Evolutionary conservation across 2,888 invertebrate genomes (phyloP), one percentile per base, ranked within the genome.

Genomic region (Diarsia rubi): DNA sequence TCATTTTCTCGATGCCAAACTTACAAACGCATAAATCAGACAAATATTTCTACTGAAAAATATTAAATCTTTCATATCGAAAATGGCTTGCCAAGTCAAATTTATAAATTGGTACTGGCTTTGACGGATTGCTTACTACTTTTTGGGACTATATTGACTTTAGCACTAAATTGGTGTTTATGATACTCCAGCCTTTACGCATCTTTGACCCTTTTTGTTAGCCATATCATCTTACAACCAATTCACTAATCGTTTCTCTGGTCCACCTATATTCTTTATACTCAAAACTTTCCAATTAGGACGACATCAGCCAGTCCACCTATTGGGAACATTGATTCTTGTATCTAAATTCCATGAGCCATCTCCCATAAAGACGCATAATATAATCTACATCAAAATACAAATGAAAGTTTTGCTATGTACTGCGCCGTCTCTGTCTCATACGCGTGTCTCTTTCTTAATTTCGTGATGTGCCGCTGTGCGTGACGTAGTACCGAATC

Each of bases 1-100:
- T 31, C 1, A 54, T 73, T 75, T 64, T 68, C 69, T 70, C 54
- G 14, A 52, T 68, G 69, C 37, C 47, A 45, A 70, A 65, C 21
- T 64, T 19, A n/a, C 6, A 19, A 63, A 64, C 31, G 1, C 0
- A 65, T 65, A 45, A 60, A 21, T 78, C 19, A 21, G 0, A 47
- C 4, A 21, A 59, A 69, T 63, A 49, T 24, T 16, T 62, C 24
- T 45, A 31, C 44, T 54, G n/a, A 67, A 59, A 54, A 59, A 44
- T 31, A 16, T 21, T 24, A 19, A 14, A 19, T 24, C 6, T 12
- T 44, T 59, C 3, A n/a, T 19, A n/a, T 12, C 19, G 12, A 45
- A 47, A 31, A 27, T 67, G 62, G 3, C 37, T 37, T 49, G 24
- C 37, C 64, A 63, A 63, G 24, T 60, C 12, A 37, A 14, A 9